A percentile compares a stretch with the other conserved stretches of the same genome.
phyloP scores from a whole-genome alignment of 2,797 vertebrate species.

The Poeciliopsis gracilis region DNA sequence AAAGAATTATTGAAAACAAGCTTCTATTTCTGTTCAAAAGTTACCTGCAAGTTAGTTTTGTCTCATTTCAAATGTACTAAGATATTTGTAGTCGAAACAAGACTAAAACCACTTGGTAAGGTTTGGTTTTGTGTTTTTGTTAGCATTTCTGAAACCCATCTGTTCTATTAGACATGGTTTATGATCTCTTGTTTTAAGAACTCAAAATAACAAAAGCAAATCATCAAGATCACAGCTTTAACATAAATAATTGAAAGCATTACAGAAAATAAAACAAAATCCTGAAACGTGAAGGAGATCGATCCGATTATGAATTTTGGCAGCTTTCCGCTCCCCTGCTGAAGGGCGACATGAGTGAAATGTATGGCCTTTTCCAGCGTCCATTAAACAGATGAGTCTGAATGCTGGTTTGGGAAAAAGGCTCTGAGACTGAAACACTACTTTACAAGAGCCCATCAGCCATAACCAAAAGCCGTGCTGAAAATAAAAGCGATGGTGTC shows the following conservation, averaged over 20 bases:
- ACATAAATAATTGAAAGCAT: not conserved
- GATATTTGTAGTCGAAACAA: no score
- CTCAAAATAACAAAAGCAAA: not conserved
- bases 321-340: not conserved
- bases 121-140: no score
- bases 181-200: not conserved
- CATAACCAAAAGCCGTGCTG: constrained; percentile 13
- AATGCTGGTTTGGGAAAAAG: constrained; percentile 25
- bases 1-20: no score
- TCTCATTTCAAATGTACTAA: no score
- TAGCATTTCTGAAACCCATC: not conserved
- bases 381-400: constrained; percentile 39
- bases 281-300: not conserved
- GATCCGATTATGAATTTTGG: not conserved
- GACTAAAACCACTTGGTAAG: no score
- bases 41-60: no score
- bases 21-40: no score
- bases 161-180: not conserved
- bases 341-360: constrained; percentile 7
- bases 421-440: constrained; percentile 18
- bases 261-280: not conserved
- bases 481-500: not conserved
- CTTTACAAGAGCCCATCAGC: constrained; percentile 34
- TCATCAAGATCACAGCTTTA: not conserved
- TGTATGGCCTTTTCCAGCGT: constrained; percentile 25